Evolutionary conservation across 2,797 vertebrate genomes (phyloP), one percentile per base, ranked within the genome.

Genomic region (Aphelocoma californica): DNA sequence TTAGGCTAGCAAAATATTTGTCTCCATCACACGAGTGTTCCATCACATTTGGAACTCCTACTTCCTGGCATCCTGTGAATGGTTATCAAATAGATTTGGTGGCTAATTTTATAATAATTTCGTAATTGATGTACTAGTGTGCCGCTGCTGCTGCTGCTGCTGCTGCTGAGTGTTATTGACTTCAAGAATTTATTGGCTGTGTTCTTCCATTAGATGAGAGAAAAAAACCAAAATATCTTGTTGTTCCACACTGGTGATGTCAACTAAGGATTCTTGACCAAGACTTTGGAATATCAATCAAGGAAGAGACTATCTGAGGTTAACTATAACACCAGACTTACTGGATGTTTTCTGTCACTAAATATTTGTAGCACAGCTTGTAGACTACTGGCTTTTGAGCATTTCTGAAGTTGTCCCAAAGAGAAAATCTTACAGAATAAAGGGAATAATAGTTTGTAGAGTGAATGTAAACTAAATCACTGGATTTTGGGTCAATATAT

Each of bases 261-360:
- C 45, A 88, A 60, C 25, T 87, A 36, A 73, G 38, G 32, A 73
- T 94, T 93, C 45, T 82, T 83, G 75, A 92, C 64, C 50, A 78
- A 86, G 32, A 23, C 18, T 85, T 93, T 82, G 81, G 53, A 85
- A 94, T 82, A 91, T 71, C 57, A 91, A 61, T 80, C 74, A 91
- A 71, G 45, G 20, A 87, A 77, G 60, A 82, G 40, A 85, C 13
- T 50, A 24, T 93, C 21, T 89, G 51, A 94, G 70, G 71, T 72
- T 81, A 88, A 92, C 31, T 80, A 36, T 60, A 79, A 87, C 48
- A 92, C 13, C 81, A 91, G 53, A 60, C 25, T 54, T 51, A 62
- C 14, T 81, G 58, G 48, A 47, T 81, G 29, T 26, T 38, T 64
- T 71, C 78, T 81, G 21, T 64, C 80, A 74, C 51, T 54, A 70